phyloP scores from a whole-genome alignment of 2,888 invertebrate genomes.

The Rapana venosa region DNA sequence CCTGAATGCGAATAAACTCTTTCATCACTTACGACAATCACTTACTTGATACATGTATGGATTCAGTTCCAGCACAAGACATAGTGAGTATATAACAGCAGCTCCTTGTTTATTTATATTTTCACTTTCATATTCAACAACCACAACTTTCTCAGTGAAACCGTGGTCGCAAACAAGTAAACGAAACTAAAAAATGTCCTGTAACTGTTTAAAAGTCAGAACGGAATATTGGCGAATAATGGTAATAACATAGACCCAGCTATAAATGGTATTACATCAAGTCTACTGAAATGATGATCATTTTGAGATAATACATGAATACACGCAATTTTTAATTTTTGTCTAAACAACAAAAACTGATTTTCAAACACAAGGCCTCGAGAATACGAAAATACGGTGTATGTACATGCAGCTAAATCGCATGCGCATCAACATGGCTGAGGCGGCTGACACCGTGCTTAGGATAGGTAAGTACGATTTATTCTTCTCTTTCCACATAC shows the following conservation, averaged over 20 bases:
- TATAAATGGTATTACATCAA: not conserved
- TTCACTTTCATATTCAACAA: not conserved
- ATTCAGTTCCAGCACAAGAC: constrained; percentile 49
- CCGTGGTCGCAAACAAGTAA: not conserved
- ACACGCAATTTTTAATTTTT: not conserved
- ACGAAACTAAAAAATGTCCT: not conserved
- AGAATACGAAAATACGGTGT: not conserved
- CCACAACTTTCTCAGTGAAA: not conserved
- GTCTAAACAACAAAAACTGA: not conserved
- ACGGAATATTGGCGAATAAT: not conserved
- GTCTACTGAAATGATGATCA: too few relatives aligned
- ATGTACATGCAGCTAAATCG: constrained; percentile 13
- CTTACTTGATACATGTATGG: constrained; percentile 49
- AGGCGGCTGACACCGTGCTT: constrained; percentile 39
- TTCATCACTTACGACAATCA: not conserved
- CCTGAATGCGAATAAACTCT: not conserved
- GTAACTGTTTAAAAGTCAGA: not conserved
- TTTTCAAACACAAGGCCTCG: not conserved
- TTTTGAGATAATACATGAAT: too few relatives aligned
- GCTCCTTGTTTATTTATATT: not conserved
- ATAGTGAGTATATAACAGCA: constrained; percentile 11
- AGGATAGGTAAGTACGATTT: not conserved
- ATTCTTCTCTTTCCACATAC: not conserved
- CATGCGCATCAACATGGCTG: constrained; percentile 38
- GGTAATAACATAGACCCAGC: not conserved